Conservation (phyloP, 2,113 vertebrate species). For the Puma concolor region DNA sequence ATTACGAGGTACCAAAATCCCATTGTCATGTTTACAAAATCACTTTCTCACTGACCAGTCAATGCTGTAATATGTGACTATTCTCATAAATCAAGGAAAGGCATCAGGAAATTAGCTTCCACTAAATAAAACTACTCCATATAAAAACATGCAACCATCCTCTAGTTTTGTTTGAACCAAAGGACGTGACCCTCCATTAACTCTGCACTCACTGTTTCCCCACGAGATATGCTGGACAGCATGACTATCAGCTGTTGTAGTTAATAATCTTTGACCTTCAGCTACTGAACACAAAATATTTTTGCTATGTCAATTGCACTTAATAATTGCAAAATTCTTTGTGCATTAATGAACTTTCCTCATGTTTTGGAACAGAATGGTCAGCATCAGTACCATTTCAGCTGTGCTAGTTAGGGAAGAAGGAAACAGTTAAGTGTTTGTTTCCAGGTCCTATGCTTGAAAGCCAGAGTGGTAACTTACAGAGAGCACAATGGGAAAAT, state of each 20-base stretch:
- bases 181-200: constrained; percentile 15
- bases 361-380: not conserved
- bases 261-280: constrained; percentile 51
- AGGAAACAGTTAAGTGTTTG: not conserved
- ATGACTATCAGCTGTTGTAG: not conserved
- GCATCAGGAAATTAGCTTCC: not conserved
- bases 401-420: not conserved
- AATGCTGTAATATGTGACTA: not conserved
- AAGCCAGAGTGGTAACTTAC: not conserved
- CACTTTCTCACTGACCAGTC: not conserved
- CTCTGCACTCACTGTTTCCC: not conserved
- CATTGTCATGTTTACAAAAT: constrained; percentile 32
- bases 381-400: not conserved
- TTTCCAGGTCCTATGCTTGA: not conserved
- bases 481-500: constrained; percentile 21
- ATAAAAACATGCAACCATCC: not conserved
- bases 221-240: not conserved
- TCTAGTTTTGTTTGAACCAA: constrained; percentile 26
- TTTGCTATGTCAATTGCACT: not conserved
- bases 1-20: not conserved
- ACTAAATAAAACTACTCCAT: not conserved
- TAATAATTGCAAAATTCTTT: not conserved
- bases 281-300: not conserved
- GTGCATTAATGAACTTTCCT: not conserved
- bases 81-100: constrained; percentile 5